Base-by-base conservation (phyloP, 2,113 vertebrate genomes). In the Mesitornis unicolor region DNA sequence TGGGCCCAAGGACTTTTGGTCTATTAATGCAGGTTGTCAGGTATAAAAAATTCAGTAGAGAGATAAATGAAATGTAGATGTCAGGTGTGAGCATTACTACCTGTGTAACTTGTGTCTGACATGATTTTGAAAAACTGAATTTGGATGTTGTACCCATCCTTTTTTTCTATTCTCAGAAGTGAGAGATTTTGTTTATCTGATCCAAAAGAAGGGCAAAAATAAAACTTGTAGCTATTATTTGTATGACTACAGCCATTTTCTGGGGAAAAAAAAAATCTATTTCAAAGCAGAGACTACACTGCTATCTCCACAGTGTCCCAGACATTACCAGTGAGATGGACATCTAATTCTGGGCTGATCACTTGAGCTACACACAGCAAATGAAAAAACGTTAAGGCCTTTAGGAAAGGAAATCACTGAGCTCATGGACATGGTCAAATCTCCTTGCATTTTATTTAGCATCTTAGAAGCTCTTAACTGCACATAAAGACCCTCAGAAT, bases 1-100 rank as follows among this genome's bases (percentile, higher is more conserved):
- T 17, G 19, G 29, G 38, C 28, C 38, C 25, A 42, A 76, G 29
- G 40, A 71, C 29, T 67, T 92, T 20, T 4, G 0, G 10, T 71
- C 51, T 76, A 1, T 64, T 43, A 13, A 17, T 31, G 26, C 0
- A 2, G 8, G 16, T 79, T 4, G 2, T 21, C 47, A 64, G 18
- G 24, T 54, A 20, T 2, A 77, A 75, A 10, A 17, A 35, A 77
- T 92, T 85, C 57, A 29, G 11, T 3, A 54, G 68, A 68, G 42
- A 85, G 17, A 60, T 9, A 85, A 83, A 47, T 21, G 16, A 26
- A 82, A 60, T 79, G 60, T 28, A 70, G 38, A 54, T 59, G 43
- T 33, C 36, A 63, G 26, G 9, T 70, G 33, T 67, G 74, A 90
- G 25, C 50, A 13, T 68, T 43, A 22, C 19, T 70, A 36, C 31